These are phyloP conservation scores for Camponotus floridanus DNA, from an alignment of 1,140 invertebrate genomes.

Conservation along the genomic window DNA sequence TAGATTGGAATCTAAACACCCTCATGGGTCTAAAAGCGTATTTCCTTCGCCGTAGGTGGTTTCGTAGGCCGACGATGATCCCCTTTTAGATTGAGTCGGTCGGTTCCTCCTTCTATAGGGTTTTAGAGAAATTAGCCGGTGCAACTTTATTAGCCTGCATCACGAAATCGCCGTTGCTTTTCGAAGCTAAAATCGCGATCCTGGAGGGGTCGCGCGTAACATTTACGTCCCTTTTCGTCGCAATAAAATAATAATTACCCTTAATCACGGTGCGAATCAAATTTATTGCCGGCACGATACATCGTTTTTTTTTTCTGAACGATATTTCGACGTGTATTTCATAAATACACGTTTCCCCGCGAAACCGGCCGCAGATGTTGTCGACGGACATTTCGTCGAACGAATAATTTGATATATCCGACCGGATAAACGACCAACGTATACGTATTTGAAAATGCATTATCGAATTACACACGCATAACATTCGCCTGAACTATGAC, in stretches of 20 bases:
- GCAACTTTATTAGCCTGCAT: constrained; percentile 79
- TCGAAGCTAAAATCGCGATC: constrained; percentile 44
- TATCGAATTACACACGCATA: constrained; percentile 47
- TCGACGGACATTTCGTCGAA: constrained; percentile 57
- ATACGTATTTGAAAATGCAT: constrained; percentile 65
- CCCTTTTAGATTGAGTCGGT: constrained; percentile 48
- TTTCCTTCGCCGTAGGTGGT: constrained; percentile 82
- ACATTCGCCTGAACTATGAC: not conserved
- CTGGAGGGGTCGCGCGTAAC: constrained; percentile 26
- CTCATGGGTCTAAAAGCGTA: constrained; percentile 77
- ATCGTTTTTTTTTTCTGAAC: constrained; percentile 43
- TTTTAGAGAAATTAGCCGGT: constrained; percentile 78
- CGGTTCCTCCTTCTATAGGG: constrained; percentile 65
- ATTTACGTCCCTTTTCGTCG: constrained; percentile 26
- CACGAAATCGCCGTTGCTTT: constrained; percentile 71
- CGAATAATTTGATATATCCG: constrained; percentile 68
- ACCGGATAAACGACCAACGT: constrained; percentile 44
- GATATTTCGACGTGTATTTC: constrained; percentile 37
- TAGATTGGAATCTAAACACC: constrained; percentile 82
- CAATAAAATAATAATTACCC: constrained; percentile 72
- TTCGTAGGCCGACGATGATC: constrained; percentile 65
- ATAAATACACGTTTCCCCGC: constrained; percentile 61
- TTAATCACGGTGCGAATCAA: constrained; percentile 64
- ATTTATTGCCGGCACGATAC: constrained; percentile 65
- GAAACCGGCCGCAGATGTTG: constrained; percentile 70